A percentile compares a stretch with the other conserved stretches of the same genome.
These are phyloP conservation scores for Danio kyathit DNA, from an alignment of 2,797 vertebrate species.

Conservation along the genomic window DNA sequence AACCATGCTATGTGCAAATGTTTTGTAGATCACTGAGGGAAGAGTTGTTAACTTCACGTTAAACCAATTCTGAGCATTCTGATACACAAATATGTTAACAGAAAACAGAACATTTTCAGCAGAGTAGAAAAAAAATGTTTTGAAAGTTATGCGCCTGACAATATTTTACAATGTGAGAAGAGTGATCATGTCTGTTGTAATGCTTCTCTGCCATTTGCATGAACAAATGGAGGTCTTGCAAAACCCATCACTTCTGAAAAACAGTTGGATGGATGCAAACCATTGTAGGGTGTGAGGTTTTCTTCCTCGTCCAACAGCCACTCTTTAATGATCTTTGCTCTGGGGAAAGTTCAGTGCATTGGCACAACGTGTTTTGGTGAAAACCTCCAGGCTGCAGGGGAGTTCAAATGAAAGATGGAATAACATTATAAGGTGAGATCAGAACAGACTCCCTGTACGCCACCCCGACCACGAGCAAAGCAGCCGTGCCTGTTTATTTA, in stretches of 20 bases:
- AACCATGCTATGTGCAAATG: constrained; percentile 9
- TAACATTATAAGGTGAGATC: constrained; percentile 44
- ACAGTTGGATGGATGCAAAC: constrained; percentile 6
- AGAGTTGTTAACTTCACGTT: not conserved
- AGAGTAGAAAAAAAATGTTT: not conserved
- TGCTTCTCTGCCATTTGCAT: constrained; percentile 9
- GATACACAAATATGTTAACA: constrained; percentile 3
- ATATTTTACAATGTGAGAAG: not conserved
- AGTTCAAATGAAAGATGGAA: constrained; percentile 47
- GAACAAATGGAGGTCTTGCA: constrained; percentile 12
- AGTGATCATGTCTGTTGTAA: constrained; percentile 16
- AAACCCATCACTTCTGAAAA: constrained; percentile 14
- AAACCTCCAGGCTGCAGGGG: constrained; percentile 27
- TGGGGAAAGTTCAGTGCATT: constrained; percentile 17
- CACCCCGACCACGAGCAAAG: constrained; percentile 41
- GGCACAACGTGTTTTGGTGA: constrained; percentile 2
- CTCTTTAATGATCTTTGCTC: not conserved
- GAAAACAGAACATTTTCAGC: constrained; percentile 4
- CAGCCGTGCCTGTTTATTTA: constrained; percentile 51
- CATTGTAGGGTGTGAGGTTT: not conserved
- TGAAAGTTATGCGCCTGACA: not conserved
- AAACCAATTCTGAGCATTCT: not conserved
- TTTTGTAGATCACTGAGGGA: not conserved
- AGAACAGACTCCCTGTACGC: constrained; percentile 47
- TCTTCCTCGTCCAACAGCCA: constrained; percentile 28